Conservation (phyloP, 1,140 invertebrate species). For the Ericerus pela region DNA sequence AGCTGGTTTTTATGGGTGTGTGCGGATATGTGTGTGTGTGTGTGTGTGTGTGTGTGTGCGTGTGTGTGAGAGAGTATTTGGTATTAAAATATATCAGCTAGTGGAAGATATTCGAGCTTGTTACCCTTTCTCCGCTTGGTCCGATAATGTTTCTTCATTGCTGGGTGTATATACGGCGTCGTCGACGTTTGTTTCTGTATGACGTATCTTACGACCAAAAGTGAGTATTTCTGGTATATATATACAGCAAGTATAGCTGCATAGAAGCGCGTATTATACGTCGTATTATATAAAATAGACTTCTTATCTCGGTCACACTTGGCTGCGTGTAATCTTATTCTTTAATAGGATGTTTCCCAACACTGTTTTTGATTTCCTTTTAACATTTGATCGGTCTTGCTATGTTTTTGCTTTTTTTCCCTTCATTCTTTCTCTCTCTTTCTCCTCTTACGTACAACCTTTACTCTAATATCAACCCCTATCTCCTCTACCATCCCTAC, state of each 20-base stretch:
- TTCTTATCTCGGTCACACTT: conserved; percentile 12
- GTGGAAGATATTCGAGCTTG: conserved; percentile 6
- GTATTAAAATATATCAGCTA: conserved; percentile 8
- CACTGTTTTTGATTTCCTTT: conserved; percentile 11
- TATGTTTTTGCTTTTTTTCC: too few relatives aligned
- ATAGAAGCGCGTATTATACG: background rate
- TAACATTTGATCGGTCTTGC: conserved; percentile 10
- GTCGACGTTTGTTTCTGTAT: too few relatives aligned
- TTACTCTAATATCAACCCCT: too few relatives aligned
- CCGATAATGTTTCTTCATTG: too few relatives aligned
- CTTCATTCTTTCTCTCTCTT: background rate
- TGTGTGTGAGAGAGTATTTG: too few relatives aligned
- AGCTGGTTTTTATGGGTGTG: too few relatives aligned
- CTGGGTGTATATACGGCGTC: too few relatives aligned
- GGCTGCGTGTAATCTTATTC: conserved; percentile 9
- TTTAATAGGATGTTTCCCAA: conserved; percentile 12
- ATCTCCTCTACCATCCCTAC: background rate
- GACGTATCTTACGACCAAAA: too few relatives aligned
- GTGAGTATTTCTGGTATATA: too few relatives aligned
- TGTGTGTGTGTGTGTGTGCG: too few relatives aligned
- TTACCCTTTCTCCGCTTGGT: background rate
- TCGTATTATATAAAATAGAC: conserved; percentile 7
- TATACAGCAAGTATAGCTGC: too few relatives aligned
- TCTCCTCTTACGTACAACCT: background rate
- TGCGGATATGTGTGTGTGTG: too few relatives aligned